phyloP scores from a whole-genome alignment of 2,797 vertebrate genomes.

The Halcyon smyrnensis region DNA sequence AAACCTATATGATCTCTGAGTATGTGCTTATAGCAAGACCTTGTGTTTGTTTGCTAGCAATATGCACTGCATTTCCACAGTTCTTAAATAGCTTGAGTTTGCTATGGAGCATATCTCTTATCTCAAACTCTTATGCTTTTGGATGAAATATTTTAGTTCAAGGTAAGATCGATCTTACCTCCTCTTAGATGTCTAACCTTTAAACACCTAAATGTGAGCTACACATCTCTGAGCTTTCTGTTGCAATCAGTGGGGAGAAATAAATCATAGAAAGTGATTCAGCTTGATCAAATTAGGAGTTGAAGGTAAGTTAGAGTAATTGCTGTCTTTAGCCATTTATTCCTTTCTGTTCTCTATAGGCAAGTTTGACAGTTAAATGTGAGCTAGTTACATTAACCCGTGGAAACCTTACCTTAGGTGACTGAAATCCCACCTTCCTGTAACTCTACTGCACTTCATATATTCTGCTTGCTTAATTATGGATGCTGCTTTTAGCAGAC shows the following conservation, averaged over 20 bases:
- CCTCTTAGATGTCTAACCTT: not conserved
- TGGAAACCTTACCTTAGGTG: not conserved
- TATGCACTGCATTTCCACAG: not conserved
- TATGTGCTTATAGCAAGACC: not conserved
- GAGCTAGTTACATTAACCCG: not conserved
- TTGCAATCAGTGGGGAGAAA: not conserved
- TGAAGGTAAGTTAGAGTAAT: slow-evolving; percentile 15
- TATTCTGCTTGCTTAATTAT: slow-evolving; percentile 43
- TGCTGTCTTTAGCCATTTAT: slow-evolving; percentile 16
- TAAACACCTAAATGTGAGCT: not conserved
- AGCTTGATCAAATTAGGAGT: slow-evolving; percentile 28
- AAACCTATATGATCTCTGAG: not conserved
- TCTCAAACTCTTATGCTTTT: not conserved
- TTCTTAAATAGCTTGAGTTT: not conserved
- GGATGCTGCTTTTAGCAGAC: slow-evolving; percentile 35
- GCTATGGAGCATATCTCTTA: not conserved
- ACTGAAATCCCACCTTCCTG: slow-evolving; percentile 34
- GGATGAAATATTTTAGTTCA: not conserved
- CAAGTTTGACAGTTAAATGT: slow-evolving; percentile 4
- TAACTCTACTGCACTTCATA: not conserved
- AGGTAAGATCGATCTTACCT: not conserved
- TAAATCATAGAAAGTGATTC: not conserved
- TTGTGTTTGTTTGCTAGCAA: rapidly evolving
- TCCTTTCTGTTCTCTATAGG: slow-evolving; percentile 7
- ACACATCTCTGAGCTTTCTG: not conserved